Evolutionary conservation across 2,113 vertebrate genomes (phyloP).

Genomic region (Dryoscopus gambensis): DNA sequence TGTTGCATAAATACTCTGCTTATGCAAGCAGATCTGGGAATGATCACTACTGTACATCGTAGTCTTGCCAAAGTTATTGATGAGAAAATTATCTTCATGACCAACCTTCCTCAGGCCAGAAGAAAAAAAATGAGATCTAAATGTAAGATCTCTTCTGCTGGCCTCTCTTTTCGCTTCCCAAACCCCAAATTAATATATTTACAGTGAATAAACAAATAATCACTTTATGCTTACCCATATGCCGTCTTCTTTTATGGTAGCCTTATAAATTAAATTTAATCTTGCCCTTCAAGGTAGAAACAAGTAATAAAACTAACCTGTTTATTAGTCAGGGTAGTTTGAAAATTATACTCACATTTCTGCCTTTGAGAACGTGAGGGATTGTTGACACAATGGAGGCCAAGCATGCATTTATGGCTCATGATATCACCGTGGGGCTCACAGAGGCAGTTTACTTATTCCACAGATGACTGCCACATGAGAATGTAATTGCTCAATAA

Average conservation of each 20-base stretch:
- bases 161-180: neutral
- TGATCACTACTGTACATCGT: neutral
- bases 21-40: neutral
- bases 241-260: neutral
- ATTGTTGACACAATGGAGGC: slow-evolving; percentile 50
- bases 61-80: neutral
- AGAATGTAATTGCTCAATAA: slow-evolving; percentile 67
- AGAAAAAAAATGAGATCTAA: neutral
- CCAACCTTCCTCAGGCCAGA: neutral
- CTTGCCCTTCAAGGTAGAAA: neutral
- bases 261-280: neutral
- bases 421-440: slow-evolving; percentile 47
- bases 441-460: slow-evolving; percentile 39
- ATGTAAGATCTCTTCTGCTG: neutral
- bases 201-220: neutral
- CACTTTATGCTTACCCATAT: neutral
- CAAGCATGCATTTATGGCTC: slow-evolving; percentile 39
- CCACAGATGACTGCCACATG: slow-evolving; percentile 59
- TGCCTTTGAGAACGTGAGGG: slow-evolving; percentile 9
- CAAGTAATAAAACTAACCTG: neutral
- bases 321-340: neutral
- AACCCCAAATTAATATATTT: neutral
- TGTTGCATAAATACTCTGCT: neutral
- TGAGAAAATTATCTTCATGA: neutral
- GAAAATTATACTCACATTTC: neutral